Conservation (phyloP, 1,140 invertebrate species). For the Orchestia grillus region DNA sequence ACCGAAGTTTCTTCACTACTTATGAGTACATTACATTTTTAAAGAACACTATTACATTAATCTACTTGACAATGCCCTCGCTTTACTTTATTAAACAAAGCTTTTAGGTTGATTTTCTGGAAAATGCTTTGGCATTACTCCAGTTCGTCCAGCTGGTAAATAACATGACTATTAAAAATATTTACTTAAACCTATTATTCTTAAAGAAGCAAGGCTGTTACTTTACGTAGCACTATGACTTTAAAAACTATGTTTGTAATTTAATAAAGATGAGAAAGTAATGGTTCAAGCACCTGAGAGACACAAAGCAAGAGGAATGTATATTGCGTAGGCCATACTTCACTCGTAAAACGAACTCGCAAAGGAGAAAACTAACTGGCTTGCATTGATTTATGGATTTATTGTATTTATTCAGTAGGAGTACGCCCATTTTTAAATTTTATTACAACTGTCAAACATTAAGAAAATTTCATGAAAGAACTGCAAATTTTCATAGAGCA, state of each 20-base stretch:
- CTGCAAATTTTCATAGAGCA: neutral
- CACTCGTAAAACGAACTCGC: too few species aligned
- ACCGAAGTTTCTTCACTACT: neutral
- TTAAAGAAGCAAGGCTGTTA: neutral
- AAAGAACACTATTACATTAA: neutral
- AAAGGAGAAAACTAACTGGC: too few species aligned
- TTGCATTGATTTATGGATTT: too few species aligned
- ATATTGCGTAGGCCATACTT: too few species aligned
- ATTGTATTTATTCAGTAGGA: too few species aligned
- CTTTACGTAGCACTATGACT: neutral
- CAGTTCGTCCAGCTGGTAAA: neutral
- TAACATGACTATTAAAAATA: neutral
- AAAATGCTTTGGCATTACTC: neutral
- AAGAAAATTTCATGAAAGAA: neutral
- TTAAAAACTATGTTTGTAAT: neutral
- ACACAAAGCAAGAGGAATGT: neutral
- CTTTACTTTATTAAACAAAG: neutral
- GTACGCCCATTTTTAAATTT: too few species aligned
- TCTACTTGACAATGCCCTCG: neutral
- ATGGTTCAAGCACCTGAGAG: neutral
- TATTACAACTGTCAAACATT: neutral
- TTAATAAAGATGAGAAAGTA: neutral
- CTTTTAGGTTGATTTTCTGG: neutral
- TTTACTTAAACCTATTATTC: neutral
- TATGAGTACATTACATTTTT: neutral